phyloP scores from a whole-genome alignment of 2,113 vertebrate genomes.

The Epinephelus cyanopodus region DNA sequence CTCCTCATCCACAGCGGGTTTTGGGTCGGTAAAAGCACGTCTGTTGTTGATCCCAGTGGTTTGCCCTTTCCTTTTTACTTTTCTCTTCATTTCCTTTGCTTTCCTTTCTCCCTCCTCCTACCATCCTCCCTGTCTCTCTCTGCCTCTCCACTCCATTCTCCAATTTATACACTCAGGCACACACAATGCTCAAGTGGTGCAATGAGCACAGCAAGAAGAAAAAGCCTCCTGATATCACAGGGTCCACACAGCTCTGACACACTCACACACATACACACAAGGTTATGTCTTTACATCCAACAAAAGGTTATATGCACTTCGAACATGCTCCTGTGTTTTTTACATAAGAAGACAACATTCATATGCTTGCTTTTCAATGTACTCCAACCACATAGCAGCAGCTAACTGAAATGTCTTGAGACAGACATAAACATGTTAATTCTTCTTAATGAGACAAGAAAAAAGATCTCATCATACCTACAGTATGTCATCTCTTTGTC shows the following conservation, averaged over 20 bases:
- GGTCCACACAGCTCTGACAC: not conserved
- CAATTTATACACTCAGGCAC: conserved; percentile 20
- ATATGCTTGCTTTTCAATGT: conserved; percentile 10
- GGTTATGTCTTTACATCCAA: conserved; percentile 29
- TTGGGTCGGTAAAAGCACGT: conserved; percentile 44
- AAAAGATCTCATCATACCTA: not conserved
- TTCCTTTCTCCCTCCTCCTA: not conserved
- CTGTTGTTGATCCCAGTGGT: conserved; percentile 54
- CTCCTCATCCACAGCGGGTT: conserved; percentile 46
- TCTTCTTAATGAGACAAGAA: not conserved
- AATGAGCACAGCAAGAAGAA: not conserved
- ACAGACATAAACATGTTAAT: not conserved
- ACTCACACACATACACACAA: conserved; percentile 6
- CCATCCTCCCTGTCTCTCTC: not conserved
- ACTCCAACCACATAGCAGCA: not conserved
- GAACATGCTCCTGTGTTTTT: conserved; percentile 33
- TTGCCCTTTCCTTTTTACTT: conserved; percentile 41
- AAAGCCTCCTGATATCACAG: conserved; percentile 37
- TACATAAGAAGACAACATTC: not conserved
- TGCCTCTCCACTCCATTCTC: not conserved
- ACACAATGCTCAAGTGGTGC: conserved; percentile 11
- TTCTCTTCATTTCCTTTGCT: conserved; percentile 29
- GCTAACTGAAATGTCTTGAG: not conserved
- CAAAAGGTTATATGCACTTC: conserved; percentile 49
- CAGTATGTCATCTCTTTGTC: not conserved